Conservation (phyloP, 2,797 vertebrate species). For the Knipowitschia caucasica region DNA sequence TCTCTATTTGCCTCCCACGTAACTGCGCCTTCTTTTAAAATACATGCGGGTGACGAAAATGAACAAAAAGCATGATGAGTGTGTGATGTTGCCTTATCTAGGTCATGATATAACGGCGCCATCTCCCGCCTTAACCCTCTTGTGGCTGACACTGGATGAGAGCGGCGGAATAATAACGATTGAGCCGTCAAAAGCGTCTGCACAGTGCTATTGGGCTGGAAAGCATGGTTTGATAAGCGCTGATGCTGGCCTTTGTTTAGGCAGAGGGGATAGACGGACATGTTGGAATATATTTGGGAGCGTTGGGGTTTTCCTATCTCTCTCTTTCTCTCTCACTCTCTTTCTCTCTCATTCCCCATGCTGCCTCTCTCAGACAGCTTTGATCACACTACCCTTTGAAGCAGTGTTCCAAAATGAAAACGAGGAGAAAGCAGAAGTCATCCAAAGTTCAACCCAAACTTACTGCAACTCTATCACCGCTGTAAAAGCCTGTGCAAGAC, state of each 20-base stretch:
- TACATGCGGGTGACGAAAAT: slow-evolving; percentile 55
- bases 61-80: slow-evolving; percentile 73
- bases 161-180: slow-evolving; percentile 71
- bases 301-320: slow-evolving; percentile 67
- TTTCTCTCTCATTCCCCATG: slow-evolving; percentile 65
- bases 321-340: slow-evolving; percentile 31
- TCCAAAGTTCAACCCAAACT: slow-evolving; percentile 84
- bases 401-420: slow-evolving; percentile 81
- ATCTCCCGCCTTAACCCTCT: slow-evolving; percentile 69
- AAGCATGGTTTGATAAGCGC: slow-evolving; percentile 76
- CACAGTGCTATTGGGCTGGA: slow-evolving; percentile 70
- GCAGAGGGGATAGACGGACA: slow-evolving; percentile 67
- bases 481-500: slow-evolving; percentile 22
- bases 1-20: slow-evolving; percentile 57
- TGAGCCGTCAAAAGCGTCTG: slow-evolving; percentile 78
- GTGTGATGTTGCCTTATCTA: slow-evolving; percentile 77
- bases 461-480: slow-evolving; percentile 66
- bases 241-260: slow-evolving; percentile 78
- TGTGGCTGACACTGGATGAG: slow-evolving; percentile 67
- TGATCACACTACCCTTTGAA: slow-evolving; percentile 90
- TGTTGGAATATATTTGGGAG: slow-evolving; percentile 78
- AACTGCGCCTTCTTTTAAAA: slow-evolving; percentile 46
- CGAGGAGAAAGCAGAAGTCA: slow-evolving; percentile 81
- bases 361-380: slow-evolving; percentile 83
- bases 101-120: slow-evolving; percentile 75